phyloP scores from a whole-genome alignment of 2,888 invertebrate species.

The Ptilodon capucinus region DNA sequence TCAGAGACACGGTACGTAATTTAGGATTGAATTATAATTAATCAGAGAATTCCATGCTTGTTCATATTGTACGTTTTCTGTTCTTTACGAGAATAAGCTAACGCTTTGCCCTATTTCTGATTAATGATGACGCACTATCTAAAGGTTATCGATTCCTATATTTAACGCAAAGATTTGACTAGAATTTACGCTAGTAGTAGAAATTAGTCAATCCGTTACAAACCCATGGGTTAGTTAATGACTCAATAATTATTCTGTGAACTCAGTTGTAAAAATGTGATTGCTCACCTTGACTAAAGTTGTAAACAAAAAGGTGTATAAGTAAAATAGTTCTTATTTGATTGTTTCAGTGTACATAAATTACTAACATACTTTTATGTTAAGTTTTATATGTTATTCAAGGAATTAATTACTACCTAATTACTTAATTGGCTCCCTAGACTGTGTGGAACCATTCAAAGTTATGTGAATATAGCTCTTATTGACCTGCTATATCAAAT shows the following conservation, averaged over 20 bases:
- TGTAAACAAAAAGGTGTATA: not conserved
- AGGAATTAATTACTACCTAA: too few relatives aligned
- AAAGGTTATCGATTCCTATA: not conserved
- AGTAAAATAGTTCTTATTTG: too few relatives aligned
- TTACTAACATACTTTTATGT: too few relatives aligned
- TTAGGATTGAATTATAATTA: not conserved
- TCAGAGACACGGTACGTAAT: slow-evolving; percentile 18
- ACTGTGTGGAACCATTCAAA: too few relatives aligned
- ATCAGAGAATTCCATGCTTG: not conserved
- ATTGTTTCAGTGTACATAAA: too few relatives aligned
- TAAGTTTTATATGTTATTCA: too few relatives aligned
- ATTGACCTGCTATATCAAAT: too few relatives aligned
- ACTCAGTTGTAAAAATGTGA: not conserved
- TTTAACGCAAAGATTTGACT: not conserved
- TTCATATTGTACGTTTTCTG: not conserved
- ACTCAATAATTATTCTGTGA: not conserved
- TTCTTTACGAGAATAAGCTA: not conserved
- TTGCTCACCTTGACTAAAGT: not conserved
- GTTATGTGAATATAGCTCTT: too few relatives aligned
- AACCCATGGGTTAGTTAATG: not conserved
- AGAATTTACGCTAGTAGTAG: not conserved
- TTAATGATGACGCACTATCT: not conserved
- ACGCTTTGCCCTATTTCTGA: not conserved
- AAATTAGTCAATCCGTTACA: too few relatives aligned
- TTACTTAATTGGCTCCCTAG: too few relatives aligned